Conservation (phyloP, 2,797 vertebrate species). For the Paguma larvata region DNA sequence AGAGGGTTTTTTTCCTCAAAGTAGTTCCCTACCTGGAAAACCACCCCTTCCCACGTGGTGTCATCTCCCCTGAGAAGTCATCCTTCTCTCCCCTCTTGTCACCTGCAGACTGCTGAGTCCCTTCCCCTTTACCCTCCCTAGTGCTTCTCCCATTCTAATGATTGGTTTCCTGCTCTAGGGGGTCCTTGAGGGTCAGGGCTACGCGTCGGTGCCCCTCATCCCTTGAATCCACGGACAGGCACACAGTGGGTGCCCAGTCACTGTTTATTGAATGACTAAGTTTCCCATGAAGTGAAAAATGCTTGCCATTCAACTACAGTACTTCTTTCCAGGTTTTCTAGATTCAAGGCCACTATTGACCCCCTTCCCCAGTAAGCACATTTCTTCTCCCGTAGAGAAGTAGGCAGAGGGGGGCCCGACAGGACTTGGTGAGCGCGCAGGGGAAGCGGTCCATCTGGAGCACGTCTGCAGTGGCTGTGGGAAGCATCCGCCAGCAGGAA, state of each 20-base stretch:
- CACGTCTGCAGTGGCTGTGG: background rate
- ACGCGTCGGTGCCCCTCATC: accelerated
- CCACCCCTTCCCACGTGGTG: accelerated
- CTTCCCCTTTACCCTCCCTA: background rate
- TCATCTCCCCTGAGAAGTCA: background rate
- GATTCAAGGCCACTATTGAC: background rate
- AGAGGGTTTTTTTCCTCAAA: background rate
- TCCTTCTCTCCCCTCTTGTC: background rate
- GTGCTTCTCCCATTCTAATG: background rate
- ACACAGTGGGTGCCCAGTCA: background rate
- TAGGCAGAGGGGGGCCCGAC: background rate
- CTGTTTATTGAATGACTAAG: background rate
- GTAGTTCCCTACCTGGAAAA: background rate
- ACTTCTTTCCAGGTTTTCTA: background rate
- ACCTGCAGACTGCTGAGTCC: background rate
- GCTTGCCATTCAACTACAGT: background rate
- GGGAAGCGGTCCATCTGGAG: constrained; percentile 31
- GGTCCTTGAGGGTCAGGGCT: background rate
- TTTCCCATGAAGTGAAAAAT: background rate
- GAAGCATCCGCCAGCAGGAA: constrained; percentile 29
- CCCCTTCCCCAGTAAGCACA: background rate
- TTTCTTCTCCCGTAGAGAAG: background rate
- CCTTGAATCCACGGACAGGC: background rate
- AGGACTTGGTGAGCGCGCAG: background rate
- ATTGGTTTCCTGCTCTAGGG: background rate